Percentiles rank a stretch among this genome's conserved stretches.
Conservation (phyloP, 2,113 vertebrate species). For the Cavia porcellus region DNA sequence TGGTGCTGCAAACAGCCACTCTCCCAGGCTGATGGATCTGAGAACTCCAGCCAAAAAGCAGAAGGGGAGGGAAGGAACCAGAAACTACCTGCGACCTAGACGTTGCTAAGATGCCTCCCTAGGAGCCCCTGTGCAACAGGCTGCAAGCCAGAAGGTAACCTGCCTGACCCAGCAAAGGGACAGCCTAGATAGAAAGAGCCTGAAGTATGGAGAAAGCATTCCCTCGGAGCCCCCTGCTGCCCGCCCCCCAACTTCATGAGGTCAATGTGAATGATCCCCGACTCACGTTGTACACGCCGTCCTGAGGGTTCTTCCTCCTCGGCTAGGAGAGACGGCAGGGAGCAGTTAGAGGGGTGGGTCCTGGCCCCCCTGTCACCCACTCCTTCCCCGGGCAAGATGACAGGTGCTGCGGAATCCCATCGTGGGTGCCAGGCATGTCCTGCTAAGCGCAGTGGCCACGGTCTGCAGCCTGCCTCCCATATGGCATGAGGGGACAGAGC, state of each 20-base stretch:
- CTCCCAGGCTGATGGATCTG: neutral
- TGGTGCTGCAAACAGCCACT: too few relatives aligned
- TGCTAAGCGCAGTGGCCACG: neutral
- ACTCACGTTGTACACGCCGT: conserved; percentile 89
- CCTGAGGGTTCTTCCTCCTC: conserved; percentile 86
- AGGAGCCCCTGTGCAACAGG: neutral
- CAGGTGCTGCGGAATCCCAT: rapidly evolving
- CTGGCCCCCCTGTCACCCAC: neutral
- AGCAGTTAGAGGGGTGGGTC: neutral
- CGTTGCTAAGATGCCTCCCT: neutral
- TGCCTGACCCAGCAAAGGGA: neutral
- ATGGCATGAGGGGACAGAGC: rapidly evolving
- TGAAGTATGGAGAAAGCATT: rapidly evolving
- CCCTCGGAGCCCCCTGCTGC: rapidly evolving
- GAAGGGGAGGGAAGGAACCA: neutral
- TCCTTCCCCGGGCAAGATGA: rapidly evolving
- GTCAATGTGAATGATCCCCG: neutral
- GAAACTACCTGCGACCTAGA: neutral
- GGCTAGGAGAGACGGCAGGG: conserved; percentile 78
- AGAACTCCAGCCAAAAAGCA: neutral
- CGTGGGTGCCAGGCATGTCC: neutral
- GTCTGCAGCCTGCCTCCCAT: neutral
- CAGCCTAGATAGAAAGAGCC: neutral
- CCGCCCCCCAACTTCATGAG: rapidly evolving
- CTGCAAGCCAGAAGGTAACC: neutral